Evolutionary conservation across 2,888 invertebrate species (phyloP).

Genomic region (Andrena praecox): DNA sequence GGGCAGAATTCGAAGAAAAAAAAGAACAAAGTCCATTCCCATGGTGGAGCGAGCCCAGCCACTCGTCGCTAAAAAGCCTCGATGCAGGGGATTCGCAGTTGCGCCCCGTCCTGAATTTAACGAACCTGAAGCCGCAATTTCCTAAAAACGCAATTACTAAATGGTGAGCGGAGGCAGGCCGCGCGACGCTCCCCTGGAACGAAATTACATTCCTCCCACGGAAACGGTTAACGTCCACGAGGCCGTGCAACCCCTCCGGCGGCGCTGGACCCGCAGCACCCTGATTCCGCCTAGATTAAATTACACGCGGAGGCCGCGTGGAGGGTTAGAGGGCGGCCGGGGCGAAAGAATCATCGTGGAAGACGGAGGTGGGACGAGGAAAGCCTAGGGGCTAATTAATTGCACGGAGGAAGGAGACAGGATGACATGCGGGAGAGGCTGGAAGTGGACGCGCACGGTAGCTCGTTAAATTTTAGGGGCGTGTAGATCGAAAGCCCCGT

Average conservation of each 20-base stretch:
- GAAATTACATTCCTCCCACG: slow-evolving; percentile 47
- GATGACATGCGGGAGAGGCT: slow-evolving; percentile 73
- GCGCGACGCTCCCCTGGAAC: slow-evolving; percentile 28
- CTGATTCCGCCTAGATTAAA: slow-evolving; percentile 65
- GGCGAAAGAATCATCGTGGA: slow-evolving; percentile 49
- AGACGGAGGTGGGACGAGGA: slow-evolving; percentile 37
- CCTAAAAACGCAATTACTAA: slow-evolving; percentile 24
- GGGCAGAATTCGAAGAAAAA: neutral
- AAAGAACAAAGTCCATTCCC: neutral
- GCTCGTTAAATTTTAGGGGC: slow-evolving; percentile 78
- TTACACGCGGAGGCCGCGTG: slow-evolving; percentile 51
- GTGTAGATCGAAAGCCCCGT: slow-evolving; percentile 67
- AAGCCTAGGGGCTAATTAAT: slow-evolving; percentile 69
- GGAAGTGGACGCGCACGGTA: slow-evolving; percentile 65
- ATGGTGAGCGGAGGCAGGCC: slow-evolving; percentile 26
- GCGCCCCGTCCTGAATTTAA: slow-evolving; percentile 6
- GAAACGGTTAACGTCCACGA: slow-evolving; percentile 35
- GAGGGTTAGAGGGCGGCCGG: slow-evolving; percentile 8
- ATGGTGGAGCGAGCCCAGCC: neutral
- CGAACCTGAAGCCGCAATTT: slow-evolving; percentile 49
- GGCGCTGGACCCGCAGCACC: slow-evolving; percentile 52
- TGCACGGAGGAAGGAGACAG: slow-evolving; percentile 58
- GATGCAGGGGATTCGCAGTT: neutral
- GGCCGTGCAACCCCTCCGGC: slow-evolving; percentile 23
- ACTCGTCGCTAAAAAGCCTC: neutral